phyloP scores from a whole-genome alignment of 2,888 invertebrate species.

The Netelia inedita region DNA sequence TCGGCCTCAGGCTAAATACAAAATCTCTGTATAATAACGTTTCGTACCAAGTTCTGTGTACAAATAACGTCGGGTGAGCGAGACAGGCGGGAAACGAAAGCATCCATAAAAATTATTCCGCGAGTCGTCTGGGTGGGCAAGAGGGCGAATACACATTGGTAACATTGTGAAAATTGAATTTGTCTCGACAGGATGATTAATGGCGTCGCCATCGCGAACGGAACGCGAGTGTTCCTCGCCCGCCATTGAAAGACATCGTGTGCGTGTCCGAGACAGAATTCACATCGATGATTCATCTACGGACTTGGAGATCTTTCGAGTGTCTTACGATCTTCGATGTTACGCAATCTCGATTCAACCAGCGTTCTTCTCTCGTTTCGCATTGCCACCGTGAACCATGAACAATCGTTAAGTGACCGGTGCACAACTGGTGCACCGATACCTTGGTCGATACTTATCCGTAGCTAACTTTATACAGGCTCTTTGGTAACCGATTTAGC shows the following conservation, averaged over 20 bases:
- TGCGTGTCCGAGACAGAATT: not conserved
- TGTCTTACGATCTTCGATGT: too few species aligned
- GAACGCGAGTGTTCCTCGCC: too few species aligned
- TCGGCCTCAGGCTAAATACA: not conserved
- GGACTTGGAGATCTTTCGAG: too few species aligned
- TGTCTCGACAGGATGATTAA: constrained; percentile 60
- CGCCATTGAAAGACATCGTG: too few species aligned
- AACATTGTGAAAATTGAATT: constrained; percentile 64
- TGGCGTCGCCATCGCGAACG: constrained; percentile 20
- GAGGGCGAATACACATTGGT: constrained; percentile 59
- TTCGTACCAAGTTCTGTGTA: constrained; percentile 41
- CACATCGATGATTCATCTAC: constrained; percentile 16
- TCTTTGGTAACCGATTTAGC: too few species aligned
- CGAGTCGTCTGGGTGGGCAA: constrained; percentile 27
- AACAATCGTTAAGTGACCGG: constrained; percentile 22
- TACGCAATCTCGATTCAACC: too few species aligned
- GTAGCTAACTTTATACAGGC: not conserved
- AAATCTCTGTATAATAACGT: constrained; percentile 56
- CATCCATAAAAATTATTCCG: constrained; percentile 3
- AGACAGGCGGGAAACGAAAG: too few species aligned
- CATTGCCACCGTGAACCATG: constrained; percentile 26
- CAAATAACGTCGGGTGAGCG: constrained; percentile 8
- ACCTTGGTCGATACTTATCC: not conserved
- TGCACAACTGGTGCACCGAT: constrained; percentile 5
- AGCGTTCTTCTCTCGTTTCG: not conserved